Evolutionary conservation across 2,888 invertebrate species (phyloP).

Genomic region (Pocota personata): DNA sequence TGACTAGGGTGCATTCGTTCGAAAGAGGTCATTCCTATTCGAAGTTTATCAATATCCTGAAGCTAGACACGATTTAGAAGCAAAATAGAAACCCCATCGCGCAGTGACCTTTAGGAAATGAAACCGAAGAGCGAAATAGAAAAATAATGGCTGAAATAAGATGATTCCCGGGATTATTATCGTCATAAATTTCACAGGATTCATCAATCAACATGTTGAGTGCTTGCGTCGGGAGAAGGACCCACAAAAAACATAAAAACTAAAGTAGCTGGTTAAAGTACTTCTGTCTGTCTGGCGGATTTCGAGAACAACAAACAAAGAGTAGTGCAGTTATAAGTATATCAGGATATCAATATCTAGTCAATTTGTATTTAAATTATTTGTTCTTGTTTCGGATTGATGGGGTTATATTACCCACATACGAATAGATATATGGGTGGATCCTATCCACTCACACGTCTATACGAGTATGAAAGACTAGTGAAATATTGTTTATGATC

Average conservation of each 20-base stretch:
- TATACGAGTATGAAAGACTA: background rate
- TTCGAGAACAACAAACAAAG: background rate
- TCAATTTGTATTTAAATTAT: conserved; percentile 2
- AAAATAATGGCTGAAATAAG: conserved; percentile 3
- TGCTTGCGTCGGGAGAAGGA: conserved; percentile 14
- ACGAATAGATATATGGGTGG: background rate
- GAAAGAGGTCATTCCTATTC: background rate
- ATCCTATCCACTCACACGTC: too few species aligned
- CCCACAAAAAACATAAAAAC: background rate
- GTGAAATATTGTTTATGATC: background rate
- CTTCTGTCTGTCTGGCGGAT: conserved; percentile 26
- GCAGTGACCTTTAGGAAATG: background rate
- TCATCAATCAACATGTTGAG: conserved; percentile 47
- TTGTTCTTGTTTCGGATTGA: conserved; percentile 5
- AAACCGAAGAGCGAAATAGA: background rate
- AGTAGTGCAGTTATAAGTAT: background rate
- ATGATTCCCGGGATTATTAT: conserved; percentile 20
- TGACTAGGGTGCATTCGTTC: too few species aligned
- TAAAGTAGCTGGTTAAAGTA: conserved; percentile 11
- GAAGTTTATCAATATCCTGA: background rate
- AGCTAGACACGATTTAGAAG: background rate
- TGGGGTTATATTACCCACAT: conserved; percentile 22
- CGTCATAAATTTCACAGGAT: conserved; percentile 48
- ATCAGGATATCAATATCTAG: conserved; percentile 25
- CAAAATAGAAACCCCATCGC: background rate